Conservation (phyloP, 2,888 invertebrate species). For the Meganola albula region DNA sequence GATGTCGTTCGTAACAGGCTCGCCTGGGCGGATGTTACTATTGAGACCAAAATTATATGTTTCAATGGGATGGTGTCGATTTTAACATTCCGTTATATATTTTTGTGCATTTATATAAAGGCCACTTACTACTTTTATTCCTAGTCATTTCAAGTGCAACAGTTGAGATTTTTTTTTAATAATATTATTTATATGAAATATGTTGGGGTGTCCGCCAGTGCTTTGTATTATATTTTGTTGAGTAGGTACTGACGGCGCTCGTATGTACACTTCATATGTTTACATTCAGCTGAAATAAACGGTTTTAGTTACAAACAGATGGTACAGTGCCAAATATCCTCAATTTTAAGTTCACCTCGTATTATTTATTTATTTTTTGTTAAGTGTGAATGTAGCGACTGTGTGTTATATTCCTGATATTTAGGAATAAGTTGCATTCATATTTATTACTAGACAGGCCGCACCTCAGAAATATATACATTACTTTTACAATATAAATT, state of each 20-base stretch:
- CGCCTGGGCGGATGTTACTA: constrained; percentile 67
- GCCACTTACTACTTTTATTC: constrained; percentile 72
- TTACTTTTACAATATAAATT: too few species aligned
- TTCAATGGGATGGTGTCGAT: constrained; percentile 74
- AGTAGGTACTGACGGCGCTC: constrained; percentile 35
- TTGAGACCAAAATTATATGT: constrained; percentile 78
- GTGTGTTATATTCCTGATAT: constrained; percentile 76
- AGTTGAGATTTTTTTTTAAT: constrained; percentile 70
- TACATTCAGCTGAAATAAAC: constrained; percentile 49
- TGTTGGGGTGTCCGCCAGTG: constrained; percentile 35
- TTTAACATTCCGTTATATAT: constrained; percentile 72
- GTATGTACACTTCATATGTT: constrained; percentile 31
- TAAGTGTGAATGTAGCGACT: constrained; percentile 75
- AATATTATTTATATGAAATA: constrained; percentile 56
- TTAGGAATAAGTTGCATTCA: constrained; percentile 77
- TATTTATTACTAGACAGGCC: too few species aligned
- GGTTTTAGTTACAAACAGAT: constrained; percentile 50
- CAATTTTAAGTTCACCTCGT: constrained; percentile 67
- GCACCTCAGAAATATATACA: too few species aligned
- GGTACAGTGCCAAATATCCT: constrained; percentile 78
- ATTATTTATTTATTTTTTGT: constrained; percentile 61
- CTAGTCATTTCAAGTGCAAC: constrained; percentile 78
- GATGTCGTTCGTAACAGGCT: constrained; percentile 56
- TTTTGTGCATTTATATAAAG: constrained; percentile 65
- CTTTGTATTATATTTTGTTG: constrained; percentile 69